These are phyloP conservation scores for Glyphotaelius pellucidus DNA, from an alignment of 2,888 invertebrate species.

Conservation along the genomic window DNA sequence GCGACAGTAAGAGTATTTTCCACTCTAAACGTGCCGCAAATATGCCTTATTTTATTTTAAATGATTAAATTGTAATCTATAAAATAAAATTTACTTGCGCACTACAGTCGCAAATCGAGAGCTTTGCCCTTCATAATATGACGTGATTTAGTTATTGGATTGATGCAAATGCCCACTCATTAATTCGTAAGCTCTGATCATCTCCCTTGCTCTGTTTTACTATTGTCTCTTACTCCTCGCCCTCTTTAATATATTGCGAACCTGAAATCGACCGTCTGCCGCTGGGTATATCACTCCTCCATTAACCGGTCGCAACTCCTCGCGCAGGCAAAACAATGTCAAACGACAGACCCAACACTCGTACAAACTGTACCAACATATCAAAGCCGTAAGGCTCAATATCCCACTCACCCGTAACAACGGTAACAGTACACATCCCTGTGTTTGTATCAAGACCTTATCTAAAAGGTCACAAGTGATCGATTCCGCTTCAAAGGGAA, in stretches of 20 bases:
- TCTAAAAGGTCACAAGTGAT: neutral
- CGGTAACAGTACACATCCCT: neutral
- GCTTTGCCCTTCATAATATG: neutral
- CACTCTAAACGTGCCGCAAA: no score
- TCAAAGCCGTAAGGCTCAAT: slow-evolving; percentile 8
- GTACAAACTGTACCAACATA: neutral
- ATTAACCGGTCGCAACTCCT: slow-evolving; percentile 26
- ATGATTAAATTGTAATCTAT: no score
- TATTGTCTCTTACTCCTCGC: slow-evolving; percentile 27
- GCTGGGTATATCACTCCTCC: slow-evolving; percentile 22
- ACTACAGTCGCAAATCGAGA: no score
- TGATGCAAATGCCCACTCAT: neutral
- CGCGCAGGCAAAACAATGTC: slow-evolving; percentile 31
- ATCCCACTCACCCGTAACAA: neutral
- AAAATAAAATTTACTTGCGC: no score
- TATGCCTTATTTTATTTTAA: no score
- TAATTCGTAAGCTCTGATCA: neutral
- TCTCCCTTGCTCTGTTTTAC: neutral
- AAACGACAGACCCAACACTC: neutral
- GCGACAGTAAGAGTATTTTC: no score
- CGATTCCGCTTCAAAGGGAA: neutral
- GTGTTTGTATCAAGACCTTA: slow-evolving; percentile 9
- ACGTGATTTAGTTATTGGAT: neutral
- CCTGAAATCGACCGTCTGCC: slow-evolving; percentile 49
- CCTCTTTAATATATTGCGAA: slow-evolving; percentile 33